A percentile compares a stretch with the other conserved stretches of the same genome.
phyloP scores from a whole-genome alignment of 2,797 vertebrate genomes.

The Oceanodroma leucorhoa region DNA sequence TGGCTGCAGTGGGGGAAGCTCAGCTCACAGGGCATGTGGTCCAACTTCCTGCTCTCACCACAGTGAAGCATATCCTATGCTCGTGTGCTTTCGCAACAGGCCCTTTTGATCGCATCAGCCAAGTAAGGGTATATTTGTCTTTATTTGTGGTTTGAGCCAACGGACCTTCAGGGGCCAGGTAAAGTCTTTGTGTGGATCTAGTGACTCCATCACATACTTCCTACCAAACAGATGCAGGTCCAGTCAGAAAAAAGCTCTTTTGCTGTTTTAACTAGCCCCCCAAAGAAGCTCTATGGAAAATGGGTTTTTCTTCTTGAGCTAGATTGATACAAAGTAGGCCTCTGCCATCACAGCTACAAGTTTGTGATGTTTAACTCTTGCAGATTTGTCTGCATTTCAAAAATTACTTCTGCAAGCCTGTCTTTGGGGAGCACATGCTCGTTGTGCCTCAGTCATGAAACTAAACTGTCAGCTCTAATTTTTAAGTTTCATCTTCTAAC shows the following conservation, averaged over 20 bases:
- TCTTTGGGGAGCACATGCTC: not conserved
- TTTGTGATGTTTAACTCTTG: not conserved
- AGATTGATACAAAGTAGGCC: not conserved
- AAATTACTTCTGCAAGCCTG: not conserved
- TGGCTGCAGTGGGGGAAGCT: not conserved
- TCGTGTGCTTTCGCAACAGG: not conserved
- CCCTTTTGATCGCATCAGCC: not conserved
- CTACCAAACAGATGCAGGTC: not conserved
- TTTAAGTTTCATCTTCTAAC: not conserved
- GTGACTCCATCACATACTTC: not conserved
- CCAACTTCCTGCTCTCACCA: not conserved
- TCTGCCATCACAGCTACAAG: not conserved
- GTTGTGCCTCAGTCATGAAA: not conserved
- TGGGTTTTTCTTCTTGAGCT: not conserved
- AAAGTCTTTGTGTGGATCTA: not conserved
- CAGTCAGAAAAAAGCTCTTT: not conserved
- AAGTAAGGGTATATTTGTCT: not conserved
- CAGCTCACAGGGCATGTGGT: not conserved
- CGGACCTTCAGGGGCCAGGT: not conserved
- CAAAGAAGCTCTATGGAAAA: not conserved
- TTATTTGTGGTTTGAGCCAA: not conserved
- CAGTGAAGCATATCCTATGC: not conserved
- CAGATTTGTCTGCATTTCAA: not conserved
- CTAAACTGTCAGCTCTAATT: not conserved
- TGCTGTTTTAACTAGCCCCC: not conserved